Evolutionary conservation across 2,888 invertebrate species (phyloP), one percentile per base, ranked within the genome.

Genomic region (Tyria jacobaeae): DNA sequence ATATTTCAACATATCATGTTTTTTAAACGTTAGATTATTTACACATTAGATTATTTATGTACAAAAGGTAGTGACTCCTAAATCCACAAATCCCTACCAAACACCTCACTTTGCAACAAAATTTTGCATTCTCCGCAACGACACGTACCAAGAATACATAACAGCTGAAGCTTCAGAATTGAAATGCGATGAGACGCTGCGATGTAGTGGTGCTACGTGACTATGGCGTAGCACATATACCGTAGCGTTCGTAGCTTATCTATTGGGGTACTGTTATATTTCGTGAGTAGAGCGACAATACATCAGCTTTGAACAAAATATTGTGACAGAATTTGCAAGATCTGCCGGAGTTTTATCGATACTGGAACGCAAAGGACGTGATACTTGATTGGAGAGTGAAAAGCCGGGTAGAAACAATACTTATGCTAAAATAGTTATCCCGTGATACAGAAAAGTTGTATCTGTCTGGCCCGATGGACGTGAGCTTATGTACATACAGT

Each of bases 191-290:
- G 27, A 31, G 58, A 24, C n/a, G 10, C 53, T n/a, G n/a, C n/a
- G n/a, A n/a, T n/a, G 53, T 57, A 57, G 62, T 34, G 2, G 15
- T 4, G 57, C 61, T 62, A 57, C 61, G 61, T 62, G 56, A 57
- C 57, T 57, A 62, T 57, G 52, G 10, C 52, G 57, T 62, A 57
- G 57, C 56, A 35, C 61, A 53, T 59, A 53, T 37, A 17, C 17
- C 27, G 44, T 21, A 31, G 44, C 34, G 6, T 17, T 54, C 55
- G 60, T 55, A 60, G 55, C 59, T 5, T 37, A 35, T 53, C 47
- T 53, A 48, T 52, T 53, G 9, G 21, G 17, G 24, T 52, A 21
- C 35, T 44, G n/a, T 34, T 24, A 39, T 50, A 27, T 49, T 49
- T 37, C 21, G 25, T 39, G 27, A 17, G 37, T 24, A 27, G 3